Evolutionary conservation across 2,113 vertebrate genomes (phyloP).

Genomic region (Clarias macrocephalus): DNA sequence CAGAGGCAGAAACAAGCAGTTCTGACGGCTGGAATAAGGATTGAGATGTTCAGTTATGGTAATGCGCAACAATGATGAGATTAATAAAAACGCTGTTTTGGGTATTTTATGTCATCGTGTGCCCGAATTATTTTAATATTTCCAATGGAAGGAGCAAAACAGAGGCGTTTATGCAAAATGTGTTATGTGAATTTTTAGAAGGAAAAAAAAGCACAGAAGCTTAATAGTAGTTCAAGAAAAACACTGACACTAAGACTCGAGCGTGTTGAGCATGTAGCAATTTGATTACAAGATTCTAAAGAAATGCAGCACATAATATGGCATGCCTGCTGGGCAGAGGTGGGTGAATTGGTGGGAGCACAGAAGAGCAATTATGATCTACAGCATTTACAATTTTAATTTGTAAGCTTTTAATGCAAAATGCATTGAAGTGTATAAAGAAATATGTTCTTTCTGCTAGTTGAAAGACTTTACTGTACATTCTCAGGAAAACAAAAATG

Average conservation of each 20-base stretch:
- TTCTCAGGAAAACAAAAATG: not conserved
- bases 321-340: not conserved
- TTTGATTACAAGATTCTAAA: not conserved
- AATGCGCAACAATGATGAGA: not conserved
- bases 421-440: not conserved
- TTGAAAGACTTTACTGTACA: not conserved
- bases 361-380: not conserved
- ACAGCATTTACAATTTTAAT: too few relatives aligned
- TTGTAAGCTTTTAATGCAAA: too few relatives aligned
- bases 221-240: not conserved
- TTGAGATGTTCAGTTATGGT: not conserved
- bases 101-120: not conserved
- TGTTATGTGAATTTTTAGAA: not conserved
- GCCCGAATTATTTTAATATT: not conserved
- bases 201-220: not conserved
- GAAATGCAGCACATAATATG: not conserved
- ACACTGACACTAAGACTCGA: not conserved
- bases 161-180: too few relatives aligned
- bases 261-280: not conserved
- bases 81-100: not conserved
- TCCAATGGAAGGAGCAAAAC: not conserved
- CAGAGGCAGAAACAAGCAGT: conserved; percentile 7
- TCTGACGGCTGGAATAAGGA: not conserved
- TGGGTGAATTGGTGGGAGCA: not conserved
- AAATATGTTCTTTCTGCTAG: not conserved